Evolutionary conservation across 2,888 invertebrate genomes (phyloP), one percentile per base, ranked within the genome.

Genomic region (Temnothorax ravouxi): DNA sequence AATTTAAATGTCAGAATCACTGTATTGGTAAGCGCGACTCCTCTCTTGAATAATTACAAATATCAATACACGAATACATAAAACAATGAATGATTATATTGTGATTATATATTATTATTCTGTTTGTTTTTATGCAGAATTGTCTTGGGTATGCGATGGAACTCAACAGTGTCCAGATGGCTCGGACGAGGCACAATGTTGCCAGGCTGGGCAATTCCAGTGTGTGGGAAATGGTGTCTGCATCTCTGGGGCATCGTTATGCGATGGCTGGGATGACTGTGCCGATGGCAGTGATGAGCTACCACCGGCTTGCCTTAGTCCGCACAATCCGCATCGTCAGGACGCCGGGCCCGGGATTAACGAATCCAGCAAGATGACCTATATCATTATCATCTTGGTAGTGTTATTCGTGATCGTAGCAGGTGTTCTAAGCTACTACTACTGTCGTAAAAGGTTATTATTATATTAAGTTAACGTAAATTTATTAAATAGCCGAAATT

Each of bases 211-310:
- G 0, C 95, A 96, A 90, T 98, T 97, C 93, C 96, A 96, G 77
- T 98, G 97, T 93, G 97, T 96, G n/a, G 96, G 96, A 81, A 97
- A 96, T 61, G 96, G 97, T 21, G 96, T 97, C 0, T 98, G 98
- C 90, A 96, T 98, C 29, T 96, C 97, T 0, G 95, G 96, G 3
- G 95, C 96, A 0, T 94, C 96, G 9, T 95, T 98, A 0, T 98
- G 98, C 92, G 98, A 98, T 94, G 97, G 97, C 0, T 96, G 96
- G 94, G 96, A 96, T 13, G 96, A 98, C 93, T 98, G 98, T 93
- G 96, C 96, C 1, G 98, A 98, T 95, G 97, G 97, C 1, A 96
- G 97, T 0, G 98, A 98, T 93, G 98, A 98, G 94, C 95, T 96
- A 8, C 95, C 96, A 1, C 96, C 96, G 2, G 96, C 96, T 4